These are phyloP conservation scores for Phyllostomus discolor DNA, from an alignment of 2,113 vertebrate genomes.

Conservation along the genomic window DNA sequence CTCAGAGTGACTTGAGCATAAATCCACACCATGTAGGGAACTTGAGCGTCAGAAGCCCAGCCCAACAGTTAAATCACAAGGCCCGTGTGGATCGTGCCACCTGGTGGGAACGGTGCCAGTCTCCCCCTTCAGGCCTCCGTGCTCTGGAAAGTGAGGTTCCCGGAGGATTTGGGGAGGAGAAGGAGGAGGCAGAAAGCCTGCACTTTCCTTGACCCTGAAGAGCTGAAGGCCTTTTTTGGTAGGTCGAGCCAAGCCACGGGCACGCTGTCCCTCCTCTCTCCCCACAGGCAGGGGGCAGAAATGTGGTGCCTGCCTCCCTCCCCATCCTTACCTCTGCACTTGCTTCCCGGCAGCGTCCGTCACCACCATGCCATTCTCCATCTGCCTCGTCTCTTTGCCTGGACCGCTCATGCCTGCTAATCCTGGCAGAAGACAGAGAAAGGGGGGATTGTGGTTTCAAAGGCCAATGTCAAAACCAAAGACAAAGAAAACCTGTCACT, in stretches of 20 bases:
- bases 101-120: not conserved
- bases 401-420: conserved; percentile 65
- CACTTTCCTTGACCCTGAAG: not conserved
- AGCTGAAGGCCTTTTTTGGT: not conserved
- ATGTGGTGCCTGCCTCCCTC: fast-evolving
- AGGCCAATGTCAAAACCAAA: not conserved
- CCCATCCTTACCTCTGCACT: conserved; percentile 72
- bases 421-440: not conserved
- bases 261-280: not conserved
- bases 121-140: not conserved
- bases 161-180: fast-evolving
- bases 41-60: fast-evolving
- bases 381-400: conserved; percentile 77
- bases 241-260: fast-evolving
- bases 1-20: not conserved
- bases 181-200: not conserved
- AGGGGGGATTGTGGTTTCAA: not conserved
- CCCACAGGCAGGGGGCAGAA: too few species aligned
- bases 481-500: not conserved
- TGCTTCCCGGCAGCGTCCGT: conserved; percentile 59
- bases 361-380: conserved; percentile 85
- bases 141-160: not conserved
- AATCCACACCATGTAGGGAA: not conserved
- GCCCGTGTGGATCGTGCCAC: not conserved
- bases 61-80: not conserved